Evolutionary conservation across 1,140 invertebrate species (phyloP).

Genomic region (Babylonia areolata): DNA sequence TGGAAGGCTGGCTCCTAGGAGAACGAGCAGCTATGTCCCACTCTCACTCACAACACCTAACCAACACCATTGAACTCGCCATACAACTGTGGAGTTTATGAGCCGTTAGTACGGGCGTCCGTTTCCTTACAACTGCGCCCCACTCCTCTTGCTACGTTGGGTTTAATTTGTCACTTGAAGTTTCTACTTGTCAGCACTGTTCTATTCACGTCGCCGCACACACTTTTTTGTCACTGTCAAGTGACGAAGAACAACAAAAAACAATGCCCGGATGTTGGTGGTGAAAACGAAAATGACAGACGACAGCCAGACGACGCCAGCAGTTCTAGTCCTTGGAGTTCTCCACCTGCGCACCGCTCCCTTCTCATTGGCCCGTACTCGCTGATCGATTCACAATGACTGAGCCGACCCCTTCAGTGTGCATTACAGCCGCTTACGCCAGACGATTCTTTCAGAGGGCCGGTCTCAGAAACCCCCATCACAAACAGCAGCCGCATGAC

Average conservation of each 20-base stretch:
- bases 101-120: constrained; percentile 26
- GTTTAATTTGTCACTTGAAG: neutral
- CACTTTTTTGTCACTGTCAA: constrained; percentile 21
- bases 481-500: neutral
- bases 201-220: constrained; percentile 23
- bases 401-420: constrained; percentile 6
- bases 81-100: neutral
- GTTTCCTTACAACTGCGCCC: constrained; percentile 27
- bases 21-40: constrained; percentile 19
- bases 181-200: constrained; percentile 9
- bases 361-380: constrained; percentile 30
- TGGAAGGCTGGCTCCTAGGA: too few species aligned
- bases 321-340: neutral
- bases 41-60: constrained; percentile 18
- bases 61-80: constrained; percentile 28
- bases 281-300: constrained; percentile 30
- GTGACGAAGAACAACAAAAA: neutral
- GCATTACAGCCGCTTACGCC: neutral
- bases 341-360: constrained; percentile 30
- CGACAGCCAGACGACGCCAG: neutral
- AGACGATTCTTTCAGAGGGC: constrained; percentile 1
- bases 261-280: constrained; percentile 40
- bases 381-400: constrained; percentile 39
- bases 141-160: constrained; percentile 16
- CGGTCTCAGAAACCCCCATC: neutral